phyloP scores from a whole-genome alignment of 2,888 invertebrate genomes.

The Mylabris sibirica region DNA sequence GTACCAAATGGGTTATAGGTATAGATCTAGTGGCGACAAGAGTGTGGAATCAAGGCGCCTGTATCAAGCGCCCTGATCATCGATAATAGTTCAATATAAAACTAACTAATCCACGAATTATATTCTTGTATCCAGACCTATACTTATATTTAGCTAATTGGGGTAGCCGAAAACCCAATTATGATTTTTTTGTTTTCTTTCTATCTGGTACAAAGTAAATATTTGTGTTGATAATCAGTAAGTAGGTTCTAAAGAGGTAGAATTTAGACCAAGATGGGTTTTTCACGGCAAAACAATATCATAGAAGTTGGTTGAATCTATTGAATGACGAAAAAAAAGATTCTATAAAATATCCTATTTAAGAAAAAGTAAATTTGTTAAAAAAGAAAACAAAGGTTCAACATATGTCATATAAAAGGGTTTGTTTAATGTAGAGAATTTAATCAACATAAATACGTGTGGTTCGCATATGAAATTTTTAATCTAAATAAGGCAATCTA shows the following conservation, averaged over 20 bases:
- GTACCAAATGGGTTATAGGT: neutral
- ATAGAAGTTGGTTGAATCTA: slow-evolving; percentile 11
- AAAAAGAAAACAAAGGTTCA: no score
- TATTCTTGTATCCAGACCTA: slow-evolving; percentile 53
- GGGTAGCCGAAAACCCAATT: slow-evolving; percentile 58
- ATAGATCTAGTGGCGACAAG: neutral
- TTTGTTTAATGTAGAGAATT: no score
- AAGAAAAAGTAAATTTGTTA: no score
- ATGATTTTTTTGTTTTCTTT: slow-evolving; percentile 48
- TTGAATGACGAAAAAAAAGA: neutral
- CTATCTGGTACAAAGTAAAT: slow-evolving; percentile 50
- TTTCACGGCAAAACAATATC: neutral
- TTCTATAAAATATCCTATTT: no score
- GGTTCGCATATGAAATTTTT: neutral
- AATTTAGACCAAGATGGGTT: slow-evolving; percentile 16
- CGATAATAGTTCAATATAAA: slow-evolving; percentile 56
- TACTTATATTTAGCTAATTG: slow-evolving; percentile 61
- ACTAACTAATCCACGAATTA: slow-evolving; percentile 56
- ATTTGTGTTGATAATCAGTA: slow-evolving; percentile 42
- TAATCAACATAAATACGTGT: no score
- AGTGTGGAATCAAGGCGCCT: slow-evolving; percentile 54
- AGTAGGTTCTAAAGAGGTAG: slow-evolving; percentile 42
- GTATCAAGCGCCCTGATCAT: slow-evolving; percentile 50
- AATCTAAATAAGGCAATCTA: neutral
- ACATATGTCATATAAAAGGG: no score